Evolutionary conservation across 2,888 invertebrate species (phyloP).

Genomic region (Dryadula phaetusa): DNA sequence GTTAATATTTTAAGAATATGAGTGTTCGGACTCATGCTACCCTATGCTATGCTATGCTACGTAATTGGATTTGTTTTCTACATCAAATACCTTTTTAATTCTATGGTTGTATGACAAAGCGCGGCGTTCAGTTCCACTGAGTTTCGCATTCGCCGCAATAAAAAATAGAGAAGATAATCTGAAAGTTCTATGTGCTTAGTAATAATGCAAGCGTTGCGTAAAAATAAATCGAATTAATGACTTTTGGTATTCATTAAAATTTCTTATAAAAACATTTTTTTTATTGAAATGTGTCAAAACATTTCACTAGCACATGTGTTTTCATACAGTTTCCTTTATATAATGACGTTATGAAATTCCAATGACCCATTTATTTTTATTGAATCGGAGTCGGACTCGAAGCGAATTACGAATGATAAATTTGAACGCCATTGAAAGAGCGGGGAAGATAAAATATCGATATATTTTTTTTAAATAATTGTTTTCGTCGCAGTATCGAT

Average conservation of each 20-base stretch:
- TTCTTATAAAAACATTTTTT: not conserved
- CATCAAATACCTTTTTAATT: too few relatives aligned
- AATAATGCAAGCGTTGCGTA: not conserved
- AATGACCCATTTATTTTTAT: conserved; percentile 26
- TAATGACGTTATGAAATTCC: conserved; percentile 12
- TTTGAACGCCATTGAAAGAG: conserved; percentile 27
- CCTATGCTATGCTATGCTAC: too few relatives aligned
- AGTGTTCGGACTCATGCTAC: too few relatives aligned
- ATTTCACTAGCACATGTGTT: not conserved
- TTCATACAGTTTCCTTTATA: not conserved
- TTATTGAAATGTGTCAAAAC: not conserved
- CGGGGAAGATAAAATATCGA: too few relatives aligned
- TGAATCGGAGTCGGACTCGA: not conserved
- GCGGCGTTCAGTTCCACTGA: too few relatives aligned
- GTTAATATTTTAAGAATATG: too few relatives aligned
- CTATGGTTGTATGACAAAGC: too few relatives aligned
- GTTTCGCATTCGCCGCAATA: too few relatives aligned
- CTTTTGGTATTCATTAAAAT: not conserved
- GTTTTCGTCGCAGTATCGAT: too few relatives aligned
- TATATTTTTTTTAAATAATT: too few relatives aligned
- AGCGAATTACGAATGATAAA: conserved; percentile 29
- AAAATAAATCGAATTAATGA: not conserved
- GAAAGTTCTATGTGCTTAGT: not conserved
- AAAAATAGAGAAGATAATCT: too few relatives aligned
- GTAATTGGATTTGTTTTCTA: too few relatives aligned